Conservation (phyloP, 2,113 vertebrate genomes). For the Numenius arquata region DNA sequence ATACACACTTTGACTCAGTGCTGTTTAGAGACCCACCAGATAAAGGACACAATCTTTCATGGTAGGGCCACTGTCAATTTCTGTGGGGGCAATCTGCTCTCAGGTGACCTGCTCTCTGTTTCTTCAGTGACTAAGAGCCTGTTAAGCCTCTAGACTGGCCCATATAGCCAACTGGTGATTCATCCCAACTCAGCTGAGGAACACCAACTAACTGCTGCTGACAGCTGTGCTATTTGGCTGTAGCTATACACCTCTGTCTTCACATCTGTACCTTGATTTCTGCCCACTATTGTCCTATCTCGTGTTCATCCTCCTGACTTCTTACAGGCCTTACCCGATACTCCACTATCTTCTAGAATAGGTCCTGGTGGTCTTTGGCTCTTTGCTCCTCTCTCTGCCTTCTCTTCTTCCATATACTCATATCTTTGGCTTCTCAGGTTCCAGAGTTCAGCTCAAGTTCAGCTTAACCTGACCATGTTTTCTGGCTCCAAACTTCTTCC, state of each 20-base stretch:
- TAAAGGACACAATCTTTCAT: not conserved
- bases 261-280: not conserved
- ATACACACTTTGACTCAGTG: not conserved
- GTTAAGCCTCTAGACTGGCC: not conserved
- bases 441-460: not conserved
- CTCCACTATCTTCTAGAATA: not conserved
- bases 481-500: not conserved
- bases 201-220: not conserved
- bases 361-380: not conserved
- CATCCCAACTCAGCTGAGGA: not conserved
- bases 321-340: not conserved
- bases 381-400: not conserved
- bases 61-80: not conserved
- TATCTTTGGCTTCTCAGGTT: not conserved
- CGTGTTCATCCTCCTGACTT: not conserved
- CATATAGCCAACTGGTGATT: not conserved
- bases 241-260: not conserved
- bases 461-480: not conserved
- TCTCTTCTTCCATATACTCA: not conserved
- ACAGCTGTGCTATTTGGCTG: not conserved
- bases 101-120: not conserved
- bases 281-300: not conserved
- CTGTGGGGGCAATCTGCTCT: rapidly evolving
- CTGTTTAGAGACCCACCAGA: not conserved
- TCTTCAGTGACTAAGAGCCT: not conserved